These are phyloP conservation scores for Trichechus manatus DNA, from an alignment of 2,113 vertebrate genomes.

Conservation along the genomic window DNA sequence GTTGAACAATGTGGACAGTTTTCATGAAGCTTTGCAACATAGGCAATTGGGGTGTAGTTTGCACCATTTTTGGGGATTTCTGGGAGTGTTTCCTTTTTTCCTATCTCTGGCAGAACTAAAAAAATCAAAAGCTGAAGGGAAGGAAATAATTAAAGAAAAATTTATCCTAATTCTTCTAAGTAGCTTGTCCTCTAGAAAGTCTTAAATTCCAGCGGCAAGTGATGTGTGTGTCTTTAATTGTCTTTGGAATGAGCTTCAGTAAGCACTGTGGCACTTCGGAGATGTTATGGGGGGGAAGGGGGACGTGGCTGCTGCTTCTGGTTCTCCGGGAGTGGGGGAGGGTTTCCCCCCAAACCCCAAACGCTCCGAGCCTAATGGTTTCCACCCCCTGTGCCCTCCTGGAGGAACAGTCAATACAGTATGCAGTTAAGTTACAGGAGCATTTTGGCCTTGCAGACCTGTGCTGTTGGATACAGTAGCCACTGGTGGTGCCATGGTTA, in stretches of 20 bases:
- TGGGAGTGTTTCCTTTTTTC: background rate
- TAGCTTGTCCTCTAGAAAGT: conserved; percentile 46
- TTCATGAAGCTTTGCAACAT: conserved; percentile 48
- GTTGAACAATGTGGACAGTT: background rate
- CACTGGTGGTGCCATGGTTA: background rate
- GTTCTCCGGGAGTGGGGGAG: background rate
- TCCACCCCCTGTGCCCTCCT: background rate
- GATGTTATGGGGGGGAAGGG: conserved; percentile 64
- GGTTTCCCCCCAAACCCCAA: background rate
- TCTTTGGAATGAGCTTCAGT: conserved; percentile 46
- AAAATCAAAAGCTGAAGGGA: conserved; percentile 61
- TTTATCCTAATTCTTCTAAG: conserved; percentile 58
- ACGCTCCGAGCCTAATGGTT: background rate
- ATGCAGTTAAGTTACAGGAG: background rate
- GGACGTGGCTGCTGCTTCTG: conserved; percentile 4
- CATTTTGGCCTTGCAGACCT: background rate
- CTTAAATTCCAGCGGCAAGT: conserved; percentile 40
- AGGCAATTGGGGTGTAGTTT: conserved; percentile 3
- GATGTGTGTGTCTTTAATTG: conserved; percentile 64
- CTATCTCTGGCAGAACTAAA: background rate
- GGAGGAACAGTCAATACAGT: background rate
- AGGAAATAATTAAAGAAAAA: conserved; percentile 73
- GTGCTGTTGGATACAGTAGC: background rate
- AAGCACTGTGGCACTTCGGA: conserved; percentile 56
- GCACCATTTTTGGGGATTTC: background rate